A percentile compares a stretch with the other conserved stretches of the same genome.
phyloP scores from a whole-genome alignment of 2,797 vertebrate genomes.

The Semotilus atromaculatus region DNA sequence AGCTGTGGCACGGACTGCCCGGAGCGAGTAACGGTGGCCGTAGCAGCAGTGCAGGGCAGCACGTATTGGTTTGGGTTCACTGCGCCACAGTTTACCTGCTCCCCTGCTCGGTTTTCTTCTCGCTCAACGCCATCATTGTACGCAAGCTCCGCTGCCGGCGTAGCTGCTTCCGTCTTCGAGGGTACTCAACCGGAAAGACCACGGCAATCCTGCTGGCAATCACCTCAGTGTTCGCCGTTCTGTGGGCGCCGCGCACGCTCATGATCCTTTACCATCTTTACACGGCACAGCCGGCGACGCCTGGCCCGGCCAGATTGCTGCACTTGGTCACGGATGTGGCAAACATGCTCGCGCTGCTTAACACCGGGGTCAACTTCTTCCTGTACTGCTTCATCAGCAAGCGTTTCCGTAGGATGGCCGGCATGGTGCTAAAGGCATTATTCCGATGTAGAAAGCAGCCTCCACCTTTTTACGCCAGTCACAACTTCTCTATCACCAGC shows the following conservation, averaged over 20 bases:
- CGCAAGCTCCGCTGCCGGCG: conserved; percentile 88
- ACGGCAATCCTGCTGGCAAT: conserved; percentile 95
- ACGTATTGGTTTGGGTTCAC: conserved; percentile 93
- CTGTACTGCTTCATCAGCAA: conserved; percentile 99
- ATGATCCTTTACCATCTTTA: conserved; percentile 96
- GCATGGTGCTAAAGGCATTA: conserved; percentile 86
- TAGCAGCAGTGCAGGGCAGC: conserved; percentile 84
- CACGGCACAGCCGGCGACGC: conserved; percentile 81
- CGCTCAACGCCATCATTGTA: conserved; percentile 92
- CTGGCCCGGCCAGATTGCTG: conserved; percentile 82
- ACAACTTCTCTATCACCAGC: conserved; percentile 97
- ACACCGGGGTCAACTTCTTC: conserved; percentile 98
- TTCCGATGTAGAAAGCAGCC: conserved; percentile 88
- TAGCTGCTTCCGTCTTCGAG: conserved; percentile 90
- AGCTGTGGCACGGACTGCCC: conserved; percentile 88
- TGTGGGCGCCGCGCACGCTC: conserved; percentile 93
- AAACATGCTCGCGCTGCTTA: conserved; percentile 95
- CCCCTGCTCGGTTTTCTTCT: conserved; percentile 94
- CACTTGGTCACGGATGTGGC: conserved; percentile 90
- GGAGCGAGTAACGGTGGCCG: conserved; percentile 57
- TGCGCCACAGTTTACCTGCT: conserved; percentile 93
- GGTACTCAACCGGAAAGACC: conserved; percentile 94
- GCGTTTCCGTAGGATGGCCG: conserved; percentile 93
- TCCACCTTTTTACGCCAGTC: conserved; percentile 82
- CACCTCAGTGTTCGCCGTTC: conserved; percentile 92